These are phyloP conservation scores for Microcebus murinus DNA, from an alignment of 2,113 vertebrate genomes.

Conservation along the genomic window DNA sequence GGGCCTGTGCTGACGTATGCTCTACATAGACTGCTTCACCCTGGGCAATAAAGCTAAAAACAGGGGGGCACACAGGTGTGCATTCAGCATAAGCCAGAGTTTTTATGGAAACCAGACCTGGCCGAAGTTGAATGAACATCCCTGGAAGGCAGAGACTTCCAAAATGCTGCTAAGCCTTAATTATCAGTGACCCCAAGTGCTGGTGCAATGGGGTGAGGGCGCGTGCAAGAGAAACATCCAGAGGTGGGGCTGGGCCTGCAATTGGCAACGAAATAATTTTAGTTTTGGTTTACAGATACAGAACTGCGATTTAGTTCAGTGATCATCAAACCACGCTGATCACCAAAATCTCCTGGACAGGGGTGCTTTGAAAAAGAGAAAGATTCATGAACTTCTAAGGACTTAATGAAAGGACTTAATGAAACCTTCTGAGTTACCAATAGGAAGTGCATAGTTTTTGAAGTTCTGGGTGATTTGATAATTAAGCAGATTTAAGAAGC, in stretches of 20 bases:
- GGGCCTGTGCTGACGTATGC: neutral
- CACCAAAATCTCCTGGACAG: neutral
- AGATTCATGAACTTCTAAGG: neutral
- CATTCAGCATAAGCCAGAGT: neutral
- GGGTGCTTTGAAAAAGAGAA: neutral
- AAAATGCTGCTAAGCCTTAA: neutral
- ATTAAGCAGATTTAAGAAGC: neutral
- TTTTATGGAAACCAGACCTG: neutral
- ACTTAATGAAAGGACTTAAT: neutral
- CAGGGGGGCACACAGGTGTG: rapidly evolving
- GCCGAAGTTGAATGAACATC: neutral
- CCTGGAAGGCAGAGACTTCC: neutral
- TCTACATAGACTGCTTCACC: neutral
- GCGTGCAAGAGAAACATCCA: neutral
- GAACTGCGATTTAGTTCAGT: neutral
- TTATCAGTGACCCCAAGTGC: neutral
- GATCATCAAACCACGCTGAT: neutral
- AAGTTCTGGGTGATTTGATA: neutral
- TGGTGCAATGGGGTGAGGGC: neutral
- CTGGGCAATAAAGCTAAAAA: neutral
- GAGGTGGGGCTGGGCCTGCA: neutral
- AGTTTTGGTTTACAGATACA: neutral
- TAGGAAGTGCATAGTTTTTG: neutral
- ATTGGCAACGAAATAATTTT: neutral
- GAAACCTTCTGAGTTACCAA: neutral